These are phyloP conservation scores for Melanophora roralis DNA, from an alignment of 2,888 invertebrate genomes.

Conservation along the genomic window DNA sequence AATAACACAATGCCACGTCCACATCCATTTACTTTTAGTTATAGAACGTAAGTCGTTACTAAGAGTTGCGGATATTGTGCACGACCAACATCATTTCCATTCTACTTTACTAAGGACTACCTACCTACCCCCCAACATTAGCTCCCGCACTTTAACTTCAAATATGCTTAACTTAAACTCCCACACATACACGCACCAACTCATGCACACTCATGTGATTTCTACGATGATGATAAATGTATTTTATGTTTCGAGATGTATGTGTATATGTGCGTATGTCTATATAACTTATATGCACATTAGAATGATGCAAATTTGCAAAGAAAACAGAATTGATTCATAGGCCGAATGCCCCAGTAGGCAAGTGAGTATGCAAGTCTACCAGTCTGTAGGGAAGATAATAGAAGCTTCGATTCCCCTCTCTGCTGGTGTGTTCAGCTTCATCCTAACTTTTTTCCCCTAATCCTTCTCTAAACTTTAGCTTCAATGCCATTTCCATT, in stretches of 20 bases:
- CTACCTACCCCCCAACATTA: background rate
- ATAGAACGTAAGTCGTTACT: slow-evolving; percentile 49
- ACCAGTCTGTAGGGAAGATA: no score
- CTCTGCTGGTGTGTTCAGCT: no score
- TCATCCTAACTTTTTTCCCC: no score
- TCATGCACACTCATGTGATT: slow-evolving; percentile 2
- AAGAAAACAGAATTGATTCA: no score
- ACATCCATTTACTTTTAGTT: background rate
- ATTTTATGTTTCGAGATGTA: slow-evolving; percentile 47
- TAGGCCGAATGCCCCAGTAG: no score
- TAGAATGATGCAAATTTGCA: background rate
- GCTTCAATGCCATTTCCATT: no score
- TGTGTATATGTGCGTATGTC: background rate
- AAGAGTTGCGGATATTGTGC: slow-evolving; percentile 57
- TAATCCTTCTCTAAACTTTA: no score
- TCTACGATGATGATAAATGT: slow-evolving; percentile 58
- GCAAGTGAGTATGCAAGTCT: no score
- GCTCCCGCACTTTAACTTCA: background rate
- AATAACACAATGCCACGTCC: slow-evolving; percentile 56
- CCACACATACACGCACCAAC: background rate
- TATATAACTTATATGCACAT: slow-evolving; percentile 1
- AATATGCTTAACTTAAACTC: background rate
- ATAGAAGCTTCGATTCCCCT: no score
- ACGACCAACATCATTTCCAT: slow-evolving; percentile 23
- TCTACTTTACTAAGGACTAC: background rate